Percentiles rank a stretch among this genome's conserved stretches.
Evolutionary conservation across 2,797 vertebrate genomes (phyloP).

Genomic region (Buphagus erythrorhynchus): DNA sequence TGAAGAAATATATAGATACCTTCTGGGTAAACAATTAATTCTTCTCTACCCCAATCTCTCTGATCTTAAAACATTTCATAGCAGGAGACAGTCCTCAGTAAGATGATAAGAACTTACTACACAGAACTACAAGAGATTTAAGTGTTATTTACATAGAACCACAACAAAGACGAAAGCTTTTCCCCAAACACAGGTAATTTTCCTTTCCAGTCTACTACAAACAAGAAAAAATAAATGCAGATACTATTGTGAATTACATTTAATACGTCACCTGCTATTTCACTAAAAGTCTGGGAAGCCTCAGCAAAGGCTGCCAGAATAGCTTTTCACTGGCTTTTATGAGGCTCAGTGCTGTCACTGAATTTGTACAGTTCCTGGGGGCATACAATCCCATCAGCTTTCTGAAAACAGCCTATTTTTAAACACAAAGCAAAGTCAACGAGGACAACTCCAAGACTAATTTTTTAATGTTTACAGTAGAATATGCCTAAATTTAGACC

Average conservation of each 20-base stretch:
- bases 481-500: not conserved
- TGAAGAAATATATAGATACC: not conserved
- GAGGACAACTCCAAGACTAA: not conserved
- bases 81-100: not conserved
- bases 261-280: not conserved
- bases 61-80: not conserved
- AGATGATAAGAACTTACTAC: not conserved
- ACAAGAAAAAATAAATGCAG: not conserved
- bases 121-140: not conserved
- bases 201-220: not conserved
- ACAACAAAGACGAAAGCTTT: not conserved
- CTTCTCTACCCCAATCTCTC: not conserved
- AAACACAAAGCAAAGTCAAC: constrained; percentile 5
- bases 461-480: not conserved
- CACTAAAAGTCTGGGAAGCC: not conserved
- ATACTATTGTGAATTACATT: not conserved
- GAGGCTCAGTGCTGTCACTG: not conserved
- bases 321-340: not conserved
- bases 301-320: not conserved
- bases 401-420: constrained; percentile 42
- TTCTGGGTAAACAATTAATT: not conserved
- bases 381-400: not conserved
- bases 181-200: not conserved
- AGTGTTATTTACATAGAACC: not conserved
- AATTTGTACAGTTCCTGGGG: not conserved